These are phyloP conservation scores for Dicyrtoma fusca DNA, from an alignment of 2,888 invertebrate genomes.

Conservation along the genomic window DNA sequence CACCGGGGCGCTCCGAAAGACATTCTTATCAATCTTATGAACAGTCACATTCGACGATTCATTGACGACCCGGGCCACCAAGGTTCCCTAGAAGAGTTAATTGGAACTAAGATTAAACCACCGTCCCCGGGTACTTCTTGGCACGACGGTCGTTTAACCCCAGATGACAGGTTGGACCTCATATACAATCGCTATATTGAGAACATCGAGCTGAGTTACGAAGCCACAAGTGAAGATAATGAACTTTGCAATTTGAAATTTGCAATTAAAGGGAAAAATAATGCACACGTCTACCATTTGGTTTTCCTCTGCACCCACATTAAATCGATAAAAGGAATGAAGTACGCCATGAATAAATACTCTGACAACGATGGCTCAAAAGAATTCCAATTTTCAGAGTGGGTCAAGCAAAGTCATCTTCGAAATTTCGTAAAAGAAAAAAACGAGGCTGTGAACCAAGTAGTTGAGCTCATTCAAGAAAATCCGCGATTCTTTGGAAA, in stretches of 20 bases:
- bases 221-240: no score
- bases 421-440: no score
- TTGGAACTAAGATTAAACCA: not conserved
- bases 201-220: no score
- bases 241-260: not conserved
- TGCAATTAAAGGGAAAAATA: not conserved
- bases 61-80: not conserved
- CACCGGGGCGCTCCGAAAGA: not conserved
- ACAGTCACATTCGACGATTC: not conserved
- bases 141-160: no score
- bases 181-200: no score
- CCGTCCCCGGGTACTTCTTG: not conserved
- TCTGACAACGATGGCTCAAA: not conserved
- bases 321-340: not conserved
- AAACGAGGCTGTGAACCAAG: no score
- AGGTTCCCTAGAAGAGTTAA: not conserved
- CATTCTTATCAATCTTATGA: not conserved
- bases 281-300: constrained; percentile 1
- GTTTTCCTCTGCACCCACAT: not conserved
- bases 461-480: no score
- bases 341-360: not conserved
- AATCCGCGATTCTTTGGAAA: no score
- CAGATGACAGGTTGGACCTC: no score
- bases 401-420: not conserved
- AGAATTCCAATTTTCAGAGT: not conserved